phyloP scores from a whole-genome alignment of 2,113 vertebrate species.

The Serinus canaria region DNA sequence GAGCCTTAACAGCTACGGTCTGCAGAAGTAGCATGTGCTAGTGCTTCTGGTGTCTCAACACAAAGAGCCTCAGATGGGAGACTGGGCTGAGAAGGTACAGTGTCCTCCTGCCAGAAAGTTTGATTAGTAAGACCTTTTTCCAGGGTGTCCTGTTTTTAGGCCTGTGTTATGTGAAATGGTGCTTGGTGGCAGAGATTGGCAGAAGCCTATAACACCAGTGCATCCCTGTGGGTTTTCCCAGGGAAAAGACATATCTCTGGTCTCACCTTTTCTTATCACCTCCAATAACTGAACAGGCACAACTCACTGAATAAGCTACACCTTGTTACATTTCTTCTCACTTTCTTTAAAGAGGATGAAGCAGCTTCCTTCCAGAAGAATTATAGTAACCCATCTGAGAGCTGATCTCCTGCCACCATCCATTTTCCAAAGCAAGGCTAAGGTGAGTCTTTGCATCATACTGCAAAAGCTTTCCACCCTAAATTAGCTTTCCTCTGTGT shows the following conservation, averaged over 20 bases:
- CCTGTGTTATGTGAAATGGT: not conserved
- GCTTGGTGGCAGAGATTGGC: not conserved
- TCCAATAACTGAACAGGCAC: not conserved
- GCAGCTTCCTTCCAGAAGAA: slow-evolving; percentile 41
- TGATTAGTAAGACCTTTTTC: not conserved
- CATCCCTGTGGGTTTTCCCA: not conserved
- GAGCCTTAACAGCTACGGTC: not conserved
- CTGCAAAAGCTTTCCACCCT: not conserved
- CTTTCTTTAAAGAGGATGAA: slow-evolving; percentile 39
- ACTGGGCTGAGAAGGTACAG: not conserved
- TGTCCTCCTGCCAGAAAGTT: not conserved
- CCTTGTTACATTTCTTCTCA: not conserved
- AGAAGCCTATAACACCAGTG: not conserved
- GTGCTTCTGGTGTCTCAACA: not conserved
- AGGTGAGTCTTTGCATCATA: not conserved
- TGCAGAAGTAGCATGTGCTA: not conserved
- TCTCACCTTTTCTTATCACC: not conserved
- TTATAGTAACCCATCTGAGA: not conserved
- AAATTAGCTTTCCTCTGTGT: not conserved
- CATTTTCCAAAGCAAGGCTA: slow-evolving; percentile 26
- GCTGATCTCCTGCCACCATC: not conserved
- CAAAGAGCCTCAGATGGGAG: not conserved
- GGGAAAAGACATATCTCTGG: not conserved
- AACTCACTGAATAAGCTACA: not conserved
- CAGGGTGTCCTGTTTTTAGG: not conserved